Evolutionary conservation across 35 echinoderm and acorn worm genomes (phyloP).

Genomic region (Holothuria glaberrima): DNA sequence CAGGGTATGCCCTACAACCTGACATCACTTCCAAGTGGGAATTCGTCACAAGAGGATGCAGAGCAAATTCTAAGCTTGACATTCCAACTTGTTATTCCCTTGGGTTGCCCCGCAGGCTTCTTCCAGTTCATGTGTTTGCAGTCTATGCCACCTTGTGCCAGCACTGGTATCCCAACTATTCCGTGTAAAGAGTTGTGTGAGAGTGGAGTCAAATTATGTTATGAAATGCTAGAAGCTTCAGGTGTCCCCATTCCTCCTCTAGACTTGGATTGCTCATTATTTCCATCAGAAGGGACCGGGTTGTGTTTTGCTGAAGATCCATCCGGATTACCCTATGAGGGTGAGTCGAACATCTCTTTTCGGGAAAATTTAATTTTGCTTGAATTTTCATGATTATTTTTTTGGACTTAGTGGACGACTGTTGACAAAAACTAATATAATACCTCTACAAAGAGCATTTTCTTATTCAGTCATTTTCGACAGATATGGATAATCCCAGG

Average conservation of each 20-base stretch:
- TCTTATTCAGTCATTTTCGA: too few relatives aligned
- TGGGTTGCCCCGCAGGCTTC: conserved; percentile 25
- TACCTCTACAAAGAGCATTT: too few relatives aligned
- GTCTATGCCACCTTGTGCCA: not conserved
- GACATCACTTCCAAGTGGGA: not conserved
- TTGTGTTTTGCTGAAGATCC: conserved; percentile 3
- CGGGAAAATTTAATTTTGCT: too few relatives aligned
- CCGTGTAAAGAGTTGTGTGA: conserved; percentile 22
- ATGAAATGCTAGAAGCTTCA: not conserved
- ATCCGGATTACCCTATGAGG: not conserved
- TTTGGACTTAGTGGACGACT: too few relatives aligned
- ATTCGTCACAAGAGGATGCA: not conserved
- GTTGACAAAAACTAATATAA: too few relatives aligned
- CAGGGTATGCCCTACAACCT: not conserved
- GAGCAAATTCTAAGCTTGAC: not conserved
- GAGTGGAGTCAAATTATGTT: not conserved
- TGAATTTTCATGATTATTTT: too few relatives aligned
- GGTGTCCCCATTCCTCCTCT: not conserved
- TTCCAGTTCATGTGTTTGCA: conserved; percentile 32
- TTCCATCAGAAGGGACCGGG: not conserved
- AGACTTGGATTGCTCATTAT: not conserved
- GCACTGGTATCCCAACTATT: not conserved
- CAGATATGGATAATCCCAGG: too few relatives aligned
- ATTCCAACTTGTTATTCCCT: not conserved
- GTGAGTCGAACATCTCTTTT: too few relatives aligned